Base-by-base conservation (phyloP, 2,797 vertebrate species). In the Arremon aurantiirostris region DNA sequence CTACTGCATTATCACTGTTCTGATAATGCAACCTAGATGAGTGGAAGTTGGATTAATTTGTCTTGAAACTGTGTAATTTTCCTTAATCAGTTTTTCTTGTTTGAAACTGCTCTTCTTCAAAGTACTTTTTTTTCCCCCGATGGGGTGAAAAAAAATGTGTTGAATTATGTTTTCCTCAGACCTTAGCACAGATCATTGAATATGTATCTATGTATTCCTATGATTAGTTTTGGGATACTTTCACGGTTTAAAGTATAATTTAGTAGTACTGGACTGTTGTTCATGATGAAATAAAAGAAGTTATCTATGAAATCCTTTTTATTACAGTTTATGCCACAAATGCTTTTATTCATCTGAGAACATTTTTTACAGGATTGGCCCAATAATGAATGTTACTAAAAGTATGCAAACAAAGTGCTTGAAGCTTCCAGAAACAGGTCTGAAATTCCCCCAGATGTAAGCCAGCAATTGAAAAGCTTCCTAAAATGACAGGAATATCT, bases 41-140 rank as follows among this genome's bases (percentile, higher is more conserved):
- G 46, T 1, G 4, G 20, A 80, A 80, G 68, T 68, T 19, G 46
- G 14, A 65, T 59, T 73, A 55, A 37, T 9, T 47, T 71, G 13
- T 66, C 24, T 53, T 73, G 53, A 82, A 77, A 70, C 16, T 18
- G 12, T 11, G 28, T 24, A 3, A 55, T 77, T 80, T 72, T 88
- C 66, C 63, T 65, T 46, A 64, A 46, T 47, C 13, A 32, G 28
- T 41, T 86, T 87, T 56, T 72, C 35, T 92, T 46, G 23, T 80
- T 78, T 78, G 22, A 86, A 82, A 72, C 27, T 78, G 12, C 10
- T 73, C 56, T 78, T 87, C 42, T n/a, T 94, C 44, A 76, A 57
- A 59, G 18, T 3, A 28, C 2, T 12, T 32, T 79, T 32, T 32
- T 73, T 41, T 12, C 18, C 15, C 21, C 12, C 0, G 0, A 35